Evolutionary conservation across 2,113 vertebrate genomes (phyloP).

Genomic region (Tursiops truncatus): DNA sequence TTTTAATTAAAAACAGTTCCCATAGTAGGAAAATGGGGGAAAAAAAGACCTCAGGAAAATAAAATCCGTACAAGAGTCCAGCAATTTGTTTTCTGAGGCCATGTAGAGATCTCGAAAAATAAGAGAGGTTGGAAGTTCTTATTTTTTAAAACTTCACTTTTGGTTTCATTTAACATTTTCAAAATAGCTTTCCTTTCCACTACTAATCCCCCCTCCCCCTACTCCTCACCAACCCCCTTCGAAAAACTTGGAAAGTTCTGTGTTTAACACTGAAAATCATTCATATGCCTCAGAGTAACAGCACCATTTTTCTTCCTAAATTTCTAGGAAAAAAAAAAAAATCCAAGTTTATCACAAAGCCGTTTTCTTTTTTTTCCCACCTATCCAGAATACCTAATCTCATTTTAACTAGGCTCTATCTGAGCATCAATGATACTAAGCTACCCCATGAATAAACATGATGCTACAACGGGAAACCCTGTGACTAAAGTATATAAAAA

Average conservation of each 20-base stretch:
- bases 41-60: constrained; percentile 69
- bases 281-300: constrained; percentile 60
- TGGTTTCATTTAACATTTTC: constrained; percentile 78
- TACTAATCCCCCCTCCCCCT: background rate
- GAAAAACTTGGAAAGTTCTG: constrained; percentile 66
- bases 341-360: constrained; percentile 60
- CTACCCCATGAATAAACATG: constrained; percentile 81
- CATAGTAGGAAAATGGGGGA: constrained; percentile 59
- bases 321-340: background rate
- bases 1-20: constrained; percentile 88
- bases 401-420: constrained; percentile 73
- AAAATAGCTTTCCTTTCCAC: constrained; percentile 62
- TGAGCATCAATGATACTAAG: constrained; percentile 74
- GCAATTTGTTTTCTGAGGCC: constrained; percentile 71
- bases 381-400: constrained; percentile 73
- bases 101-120: constrained; percentile 58
- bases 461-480: constrained; percentile 79
- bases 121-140: constrained; percentile 73
- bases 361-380: constrained; percentile 43
- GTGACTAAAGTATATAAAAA: constrained; percentile 80
- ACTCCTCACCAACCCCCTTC: background rate
- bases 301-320: constrained; percentile 67
- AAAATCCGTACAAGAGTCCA: constrained; percentile 53
- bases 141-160: constrained; percentile 77
- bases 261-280: constrained; percentile 69